phyloP scores from a whole-genome alignment of 2,113 vertebrate species.

The Antigone vipio region DNA sequence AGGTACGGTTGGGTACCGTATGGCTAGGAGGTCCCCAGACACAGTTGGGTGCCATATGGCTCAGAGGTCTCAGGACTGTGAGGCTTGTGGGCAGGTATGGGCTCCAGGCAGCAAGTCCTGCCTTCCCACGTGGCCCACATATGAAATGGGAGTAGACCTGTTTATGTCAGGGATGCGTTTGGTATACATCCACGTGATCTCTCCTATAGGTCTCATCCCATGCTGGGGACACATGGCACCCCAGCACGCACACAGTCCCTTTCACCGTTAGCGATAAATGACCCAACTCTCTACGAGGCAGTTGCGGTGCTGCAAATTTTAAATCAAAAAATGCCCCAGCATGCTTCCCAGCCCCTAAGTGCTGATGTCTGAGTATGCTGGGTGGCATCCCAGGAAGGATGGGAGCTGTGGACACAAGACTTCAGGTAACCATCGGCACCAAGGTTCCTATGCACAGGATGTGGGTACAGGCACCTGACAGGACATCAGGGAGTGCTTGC shows the following conservation, averaged over 20 bases:
- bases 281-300: background rate
- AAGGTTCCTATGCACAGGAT: background rate
- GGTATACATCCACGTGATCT: background rate
- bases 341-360: background rate
- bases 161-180: background rate
- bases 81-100: background rate
- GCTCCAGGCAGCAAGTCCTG: background rate
- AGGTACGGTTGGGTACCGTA: fast-evolving
- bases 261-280: background rate
- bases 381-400: background rate
- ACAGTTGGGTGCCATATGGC: background rate
- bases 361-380: background rate
- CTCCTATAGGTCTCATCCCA: background rate
- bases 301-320: background rate
- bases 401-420: fast-evolving
- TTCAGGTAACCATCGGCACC: background rate
- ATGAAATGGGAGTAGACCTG: background rate
- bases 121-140: background rate
- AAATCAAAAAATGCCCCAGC: background rate
- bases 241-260: background rate
- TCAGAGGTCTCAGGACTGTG: background rate
- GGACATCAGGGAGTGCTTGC: background rate
- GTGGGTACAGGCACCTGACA: background rate
- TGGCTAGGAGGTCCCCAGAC: background rate
- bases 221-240: background rate